Conservation (phyloP, 2,888 invertebrate species). For the Arctia plantaginis region DNA sequence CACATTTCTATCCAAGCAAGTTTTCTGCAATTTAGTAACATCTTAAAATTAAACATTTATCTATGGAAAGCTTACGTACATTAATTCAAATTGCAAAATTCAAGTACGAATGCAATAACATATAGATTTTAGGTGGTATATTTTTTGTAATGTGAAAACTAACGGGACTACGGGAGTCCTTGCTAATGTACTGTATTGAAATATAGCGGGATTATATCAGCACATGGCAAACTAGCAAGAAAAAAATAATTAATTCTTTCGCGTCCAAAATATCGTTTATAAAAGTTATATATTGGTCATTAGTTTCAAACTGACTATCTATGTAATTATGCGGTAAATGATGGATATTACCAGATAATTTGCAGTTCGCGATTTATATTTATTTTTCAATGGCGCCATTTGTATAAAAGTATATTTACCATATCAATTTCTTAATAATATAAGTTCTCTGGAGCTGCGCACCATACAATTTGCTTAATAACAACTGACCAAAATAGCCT, state of each 20-base stretch:
- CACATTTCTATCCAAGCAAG: background rate
- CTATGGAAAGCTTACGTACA: background rate
- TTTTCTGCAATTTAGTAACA: too few species aligned
- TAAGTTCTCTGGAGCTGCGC: conserved; percentile 20
- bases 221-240: background rate
- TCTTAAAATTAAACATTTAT: background rate
- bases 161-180: background rate
- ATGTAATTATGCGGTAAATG: background rate
- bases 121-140: background rate
- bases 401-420: conserved; percentile 30
- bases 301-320: background rate
- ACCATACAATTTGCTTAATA: conserved; percentile 38
- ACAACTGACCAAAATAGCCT: conserved; percentile 36
- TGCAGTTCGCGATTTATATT: conserved; percentile 22
- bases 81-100: conserved; percentile 1
- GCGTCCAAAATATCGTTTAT: background rate
- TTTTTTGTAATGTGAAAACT: background rate
- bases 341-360: conserved; percentile 20
- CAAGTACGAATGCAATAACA: background rate
- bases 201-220: background rate
- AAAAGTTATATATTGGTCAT: background rate
- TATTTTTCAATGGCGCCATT: conserved; percentile 1
- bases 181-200: background rate
- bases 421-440: conserved; percentile 37
- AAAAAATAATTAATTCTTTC: background rate